Base-by-base conservation (phyloP, 2,888 invertebrate genomes). In the Mesorhabditis belari region DNA sequence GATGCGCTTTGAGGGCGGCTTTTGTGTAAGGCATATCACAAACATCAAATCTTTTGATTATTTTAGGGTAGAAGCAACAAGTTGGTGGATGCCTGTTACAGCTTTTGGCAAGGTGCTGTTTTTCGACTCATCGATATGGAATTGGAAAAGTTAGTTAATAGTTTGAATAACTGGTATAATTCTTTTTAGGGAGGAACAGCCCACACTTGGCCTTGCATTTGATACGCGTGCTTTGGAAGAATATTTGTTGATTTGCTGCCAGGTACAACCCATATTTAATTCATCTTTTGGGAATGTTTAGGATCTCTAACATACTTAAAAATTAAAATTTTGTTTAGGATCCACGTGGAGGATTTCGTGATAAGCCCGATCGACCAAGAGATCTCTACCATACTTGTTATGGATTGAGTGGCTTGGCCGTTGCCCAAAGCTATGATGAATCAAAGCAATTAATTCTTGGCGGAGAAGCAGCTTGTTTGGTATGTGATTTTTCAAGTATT, bases 381-480 rank as follows among this genome's bases (percentile, higher is more conserved):
- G 98, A 98, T 84, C 87, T 90, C 69, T 99, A 98, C 82, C 98
- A 98, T 83, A 94, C 95, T 0, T 96, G 96, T 83, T 98, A 98
- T 81, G 88, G 90, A 1, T 84, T 98, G 54, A 92, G 93, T 83
- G 98, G 98, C 3, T 85, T 98, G 53, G 90, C 95, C 19, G 87
- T 96, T 63, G 90, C 95, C 2, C 98, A 98, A 81, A 89, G 91
- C 23, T 67, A 70, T 56, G 65, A 74, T 17, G 6, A 55, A 1
- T 53, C 51, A 6, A 53, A 51, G 5, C 57, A 64, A 5, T 55
- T 58, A 3, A 58, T 78, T 23, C 50, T 76, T 19, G 78, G 77
- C 5, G 74, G 70, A 5, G 58, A 53, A 6, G 35, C 12, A 23
- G 70, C 69, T 44, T 44, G 49, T 56, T 55, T 80, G 61, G 75